phyloP scores from a whole-genome alignment of 2,888 invertebrate genomes.

The Barypeithes pellucidus region DNA sequence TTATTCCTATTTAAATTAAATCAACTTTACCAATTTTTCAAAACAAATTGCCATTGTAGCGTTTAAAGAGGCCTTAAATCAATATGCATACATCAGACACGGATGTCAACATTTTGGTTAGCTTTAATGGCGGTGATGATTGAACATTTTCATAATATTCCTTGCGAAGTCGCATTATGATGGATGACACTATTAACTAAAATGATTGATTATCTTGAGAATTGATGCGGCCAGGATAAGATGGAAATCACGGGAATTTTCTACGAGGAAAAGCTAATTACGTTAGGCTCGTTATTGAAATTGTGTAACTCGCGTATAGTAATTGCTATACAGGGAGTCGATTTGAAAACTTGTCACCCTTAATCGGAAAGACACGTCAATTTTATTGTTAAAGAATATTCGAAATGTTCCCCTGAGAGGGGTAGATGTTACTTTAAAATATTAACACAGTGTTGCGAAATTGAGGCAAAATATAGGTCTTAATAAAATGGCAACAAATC shows the following conservation, averaged over 20 bases:
- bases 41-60: not conserved
- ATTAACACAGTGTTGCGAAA: too few species aligned
- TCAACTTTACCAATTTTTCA: too few species aligned
- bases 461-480: too few species aligned
- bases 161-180: conserved; percentile 21
- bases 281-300: not conserved
- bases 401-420: too few species aligned
- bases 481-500: too few species aligned
- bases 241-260: conserved; percentile 17
- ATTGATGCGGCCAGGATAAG: conserved; percentile 11
- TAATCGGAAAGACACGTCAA: too few species aligned
- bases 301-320: not conserved
- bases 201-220: conserved; percentile 23
- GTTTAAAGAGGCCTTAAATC: conserved; percentile 21
- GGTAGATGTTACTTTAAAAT: too few species aligned
- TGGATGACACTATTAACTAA: conserved; percentile 28
- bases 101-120: conserved; percentile 12
- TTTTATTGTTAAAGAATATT: too few species aligned
- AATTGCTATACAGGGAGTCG: too few species aligned
- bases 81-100: conserved; percentile 23
- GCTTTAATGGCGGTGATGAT: conserved; percentile 29
- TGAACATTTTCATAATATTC: conserved; percentile 29
- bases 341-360: too few species aligned
- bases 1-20: too few species aligned
- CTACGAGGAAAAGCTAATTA: conserved; percentile 8